Evolutionary conservation across 2,888 invertebrate species (phyloP), one percentile per base, ranked within the genome.

Genomic region (Stenurella melanura): DNA sequence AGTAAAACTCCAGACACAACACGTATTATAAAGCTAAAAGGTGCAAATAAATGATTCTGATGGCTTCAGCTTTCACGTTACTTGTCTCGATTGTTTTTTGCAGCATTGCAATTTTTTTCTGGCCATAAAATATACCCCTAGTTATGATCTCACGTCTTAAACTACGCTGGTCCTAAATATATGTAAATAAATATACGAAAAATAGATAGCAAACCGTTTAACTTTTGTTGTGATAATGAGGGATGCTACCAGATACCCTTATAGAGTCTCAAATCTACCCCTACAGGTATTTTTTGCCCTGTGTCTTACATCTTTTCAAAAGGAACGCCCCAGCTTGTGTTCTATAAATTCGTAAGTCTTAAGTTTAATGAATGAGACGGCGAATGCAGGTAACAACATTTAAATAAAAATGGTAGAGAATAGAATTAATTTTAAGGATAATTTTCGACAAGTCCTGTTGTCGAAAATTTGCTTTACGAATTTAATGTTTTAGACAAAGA

Each of bases 171-270:
- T 17, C 30, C 15, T 26, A 61, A 54, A 21, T 26, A 67, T 21
- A 67, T 67, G 67, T 21, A 17, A 63, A 50, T 50, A 19, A 26
- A 30, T 2, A 9, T n/a, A 30, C 7, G 54, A 78, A 77, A 79
- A 74, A 77, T 72, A 76, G 70, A 75, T 77, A 78, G 79, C 34
- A 79, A 79, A 81, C 81, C 73, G 81, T 79, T 77, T 77, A 70
- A 54, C 78, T 75, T 76, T 81, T 81, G 81, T 79, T 79, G 78
- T 80, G 86, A 34, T 78, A 80, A 78, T 75, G 74, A 67, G 73
- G 72, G 61, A 72, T 61, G 63, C 10, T 21, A 15, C 71, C 2
- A 15, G 42, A 17, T 61, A 61, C 26, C 63, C 66, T 66, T 26
- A 57, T 30, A 30, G n/a, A 19, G 42, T 21, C 26, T 68, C n/a